Percentiles rank a stretch among this genome's conserved stretches.
Conservation (phyloP, 2,797 vertebrate species). For the Astyanax mexicanus region DNA sequence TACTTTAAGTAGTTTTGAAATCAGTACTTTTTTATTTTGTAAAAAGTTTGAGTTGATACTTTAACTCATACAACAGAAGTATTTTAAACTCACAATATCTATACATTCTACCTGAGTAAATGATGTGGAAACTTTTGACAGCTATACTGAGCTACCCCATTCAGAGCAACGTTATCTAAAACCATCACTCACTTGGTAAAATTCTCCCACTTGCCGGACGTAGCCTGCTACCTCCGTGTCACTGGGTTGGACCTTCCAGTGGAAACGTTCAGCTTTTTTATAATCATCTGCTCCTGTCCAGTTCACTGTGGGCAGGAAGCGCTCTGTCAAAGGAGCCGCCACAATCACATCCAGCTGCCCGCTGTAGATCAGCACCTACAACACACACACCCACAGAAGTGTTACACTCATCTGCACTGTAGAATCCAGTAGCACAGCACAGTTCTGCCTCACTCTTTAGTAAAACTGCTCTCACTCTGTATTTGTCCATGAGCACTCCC, state of each 20-base stretch:
- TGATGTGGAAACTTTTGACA: not conserved
- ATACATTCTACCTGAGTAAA: not conserved
- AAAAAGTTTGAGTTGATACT: too few relatives aligned
- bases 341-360: constrained; percentile 90
- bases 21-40: too few relatives aligned
- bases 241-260: constrained; percentile 84
- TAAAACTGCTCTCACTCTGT: constrained; percentile 75
- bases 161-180: not conserved
- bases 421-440: not conserved
- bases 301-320: constrained; percentile 81
- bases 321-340: constrained; percentile 84
- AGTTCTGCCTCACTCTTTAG: not conserved
- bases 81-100: not conserved
- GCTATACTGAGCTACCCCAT: too few relatives aligned
- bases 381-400: constrained; percentile 15
- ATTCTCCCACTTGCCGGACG: constrained; percentile 81
- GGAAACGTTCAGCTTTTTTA: constrained; percentile 71
- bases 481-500: constrained; percentile 86
- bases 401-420: not conserved
- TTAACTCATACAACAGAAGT: too few relatives aligned
- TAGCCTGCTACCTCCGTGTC: constrained; percentile 89
- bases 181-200: constrained; percentile 82
- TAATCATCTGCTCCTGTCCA: constrained; percentile 82
- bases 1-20: too few relatives aligned
- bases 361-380: constrained; percentile 87